phyloP scores from a whole-genome alignment of 1,140 invertebrate species.

The Parapsyche elsis region DNA sequence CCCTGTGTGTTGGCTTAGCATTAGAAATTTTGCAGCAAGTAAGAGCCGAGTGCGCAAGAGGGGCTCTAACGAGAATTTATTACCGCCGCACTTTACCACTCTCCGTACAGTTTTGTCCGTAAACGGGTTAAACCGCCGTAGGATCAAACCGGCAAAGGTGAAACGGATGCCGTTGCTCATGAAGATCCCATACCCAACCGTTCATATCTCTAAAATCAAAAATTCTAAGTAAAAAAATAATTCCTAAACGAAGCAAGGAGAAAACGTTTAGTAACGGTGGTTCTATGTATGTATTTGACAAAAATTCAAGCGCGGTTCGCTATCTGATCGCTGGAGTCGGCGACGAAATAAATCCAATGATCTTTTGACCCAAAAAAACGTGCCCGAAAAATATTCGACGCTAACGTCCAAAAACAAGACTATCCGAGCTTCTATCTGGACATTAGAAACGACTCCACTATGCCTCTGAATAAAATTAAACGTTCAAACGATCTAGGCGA shows the following conservation, averaged over 20 bases:
- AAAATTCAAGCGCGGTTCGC: background rate
- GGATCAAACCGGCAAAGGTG: constrained; percentile 37
- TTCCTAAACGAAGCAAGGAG: background rate
- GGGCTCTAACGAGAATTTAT: constrained; percentile 55
- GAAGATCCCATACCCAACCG: background rate
- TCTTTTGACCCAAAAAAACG: constrained; percentile 36
- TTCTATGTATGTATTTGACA: background rate
- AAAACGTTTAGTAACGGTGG: background rate
- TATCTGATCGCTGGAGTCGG: constrained; percentile 1
- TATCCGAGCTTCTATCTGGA: constrained; percentile 18
- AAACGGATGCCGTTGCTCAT: background rate
- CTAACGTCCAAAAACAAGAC: constrained; percentile 28
- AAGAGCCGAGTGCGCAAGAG: constrained; percentile 35
- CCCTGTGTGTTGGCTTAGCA: constrained; percentile 50
- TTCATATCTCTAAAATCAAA: background rate
- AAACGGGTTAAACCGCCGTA: constrained; percentile 22
- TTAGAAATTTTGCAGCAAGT: constrained; percentile 51
- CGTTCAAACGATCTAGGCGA: constrained; percentile 12
- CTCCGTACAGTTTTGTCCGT: constrained; percentile 13
- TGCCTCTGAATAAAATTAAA: constrained; percentile 33
- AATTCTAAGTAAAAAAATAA: background rate
- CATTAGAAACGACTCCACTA: constrained; percentile 3
- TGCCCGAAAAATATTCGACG: background rate
- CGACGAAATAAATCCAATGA: constrained; percentile 30
- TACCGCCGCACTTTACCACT: constrained; percentile 22